These are phyloP conservation scores for Monoplex corrugatus DNA, from an alignment of 2,888 invertebrate species.

Conservation along the genomic window DNA sequence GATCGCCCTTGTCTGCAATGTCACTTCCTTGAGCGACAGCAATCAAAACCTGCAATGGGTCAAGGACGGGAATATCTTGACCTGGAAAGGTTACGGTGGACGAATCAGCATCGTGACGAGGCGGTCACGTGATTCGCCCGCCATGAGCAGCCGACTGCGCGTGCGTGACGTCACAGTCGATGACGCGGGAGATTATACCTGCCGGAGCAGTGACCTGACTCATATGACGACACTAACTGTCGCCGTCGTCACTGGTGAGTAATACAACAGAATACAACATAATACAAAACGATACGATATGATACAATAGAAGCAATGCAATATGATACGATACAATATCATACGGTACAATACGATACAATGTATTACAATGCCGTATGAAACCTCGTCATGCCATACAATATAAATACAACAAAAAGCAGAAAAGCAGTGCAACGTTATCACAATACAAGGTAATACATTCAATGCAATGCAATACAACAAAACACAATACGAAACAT, in stretches of 20 bases:
- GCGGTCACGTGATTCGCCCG: not conserved
- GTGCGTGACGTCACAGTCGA: slow-evolving; percentile 46
- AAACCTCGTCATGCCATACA: too few species aligned
- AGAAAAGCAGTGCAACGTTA: too few species aligned
- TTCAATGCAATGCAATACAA: too few species aligned
- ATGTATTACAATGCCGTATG: too few species aligned
- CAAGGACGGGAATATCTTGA: slow-evolving; percentile 55
- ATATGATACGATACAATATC: too few species aligned
- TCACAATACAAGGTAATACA: too few species aligned
- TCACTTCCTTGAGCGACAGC: slow-evolving; percentile 50
- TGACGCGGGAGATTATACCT: slow-evolving; percentile 49
- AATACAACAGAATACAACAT: not conserved
- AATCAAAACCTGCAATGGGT: slow-evolving; percentile 56
- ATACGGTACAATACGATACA: too few species aligned
- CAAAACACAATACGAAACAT: too few species aligned
- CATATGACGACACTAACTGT: slow-evolving; percentile 45
- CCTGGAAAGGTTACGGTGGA: slow-evolving; percentile 38
- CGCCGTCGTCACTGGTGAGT: slow-evolving; percentile 39
- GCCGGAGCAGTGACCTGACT: slow-evolving; percentile 41
- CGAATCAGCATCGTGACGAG: slow-evolving; percentile 42
- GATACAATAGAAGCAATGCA: too few species aligned
- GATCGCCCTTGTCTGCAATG: slow-evolving; percentile 58
- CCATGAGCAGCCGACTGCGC: slow-evolving; percentile 27
- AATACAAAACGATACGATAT: not conserved
- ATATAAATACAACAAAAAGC: too few species aligned